These are phyloP conservation scores for Gambusia yucatana DNA, from an alignment of 2,797 vertebrate species.

Conservation along the genomic window DNA sequence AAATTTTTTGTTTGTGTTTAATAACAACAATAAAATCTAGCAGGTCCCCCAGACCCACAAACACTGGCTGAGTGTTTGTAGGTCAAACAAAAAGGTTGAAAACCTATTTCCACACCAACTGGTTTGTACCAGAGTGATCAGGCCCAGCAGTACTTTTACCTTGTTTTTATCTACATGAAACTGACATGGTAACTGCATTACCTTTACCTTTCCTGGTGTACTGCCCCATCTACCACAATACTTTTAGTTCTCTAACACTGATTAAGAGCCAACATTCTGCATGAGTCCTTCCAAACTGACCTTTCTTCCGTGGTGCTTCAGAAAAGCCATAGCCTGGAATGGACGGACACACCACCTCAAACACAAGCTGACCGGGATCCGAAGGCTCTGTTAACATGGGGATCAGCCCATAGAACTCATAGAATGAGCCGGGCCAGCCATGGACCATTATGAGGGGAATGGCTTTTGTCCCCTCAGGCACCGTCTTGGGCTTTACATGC, in stretches of 20 bases:
- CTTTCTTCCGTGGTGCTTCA: slow-evolving; percentile 86
- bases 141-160: not conserved
- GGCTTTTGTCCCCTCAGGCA: slow-evolving; percentile 70
- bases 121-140: not conserved
- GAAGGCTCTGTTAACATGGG: slow-evolving; percentile 83
- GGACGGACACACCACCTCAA: slow-evolving; percentile 92
- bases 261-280: not conserved
- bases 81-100: too few relatives aligned
- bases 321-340: slow-evolving; percentile 92
- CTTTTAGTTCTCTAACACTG: not conserved
- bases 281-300: slow-evolving; percentile 59
- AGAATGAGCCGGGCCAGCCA: slow-evolving; percentile 92
- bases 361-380: slow-evolving; percentile 64
- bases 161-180: not conserved
- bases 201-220: not conserved
- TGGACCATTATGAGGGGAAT: slow-evolving; percentile 89
- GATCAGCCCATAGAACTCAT: slow-evolving; percentile 89
- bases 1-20: not conserved
- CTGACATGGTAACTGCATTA: not conserved
- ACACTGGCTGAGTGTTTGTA: not conserved
- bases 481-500: slow-evolving; percentile 82
- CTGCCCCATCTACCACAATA: not conserved
- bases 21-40: not conserved
- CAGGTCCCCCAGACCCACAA: not conserved
- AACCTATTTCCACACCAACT: not conserved